Conservation (phyloP, 2,888 invertebrate genomes). For the Eubasilissa splendida region DNA sequence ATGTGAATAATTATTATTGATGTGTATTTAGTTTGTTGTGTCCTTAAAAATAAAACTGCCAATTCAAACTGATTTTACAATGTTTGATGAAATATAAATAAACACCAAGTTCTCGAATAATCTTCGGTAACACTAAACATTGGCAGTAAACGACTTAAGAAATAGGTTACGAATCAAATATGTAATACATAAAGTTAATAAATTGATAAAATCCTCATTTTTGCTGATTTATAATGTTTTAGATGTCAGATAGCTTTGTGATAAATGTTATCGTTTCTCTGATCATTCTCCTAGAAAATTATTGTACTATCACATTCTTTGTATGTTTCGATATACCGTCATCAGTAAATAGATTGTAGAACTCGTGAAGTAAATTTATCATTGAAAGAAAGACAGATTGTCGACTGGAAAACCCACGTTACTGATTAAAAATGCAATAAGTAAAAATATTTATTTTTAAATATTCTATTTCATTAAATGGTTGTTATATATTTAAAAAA, state of each 20-base stretch:
- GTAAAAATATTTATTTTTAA: constrained; percentile 5
- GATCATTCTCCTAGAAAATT: neutral
- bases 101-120: too few relatives aligned
- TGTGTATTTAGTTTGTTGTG: too few relatives aligned
- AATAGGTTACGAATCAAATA: neutral
- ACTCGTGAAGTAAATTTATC: neutral
- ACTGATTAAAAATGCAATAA: constrained; percentile 3
- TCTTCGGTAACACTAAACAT: too few relatives aligned
- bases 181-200: neutral
- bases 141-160: too few relatives aligned
- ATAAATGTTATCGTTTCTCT: neutral
- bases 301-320: neutral
- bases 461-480: constrained; percentile 10
- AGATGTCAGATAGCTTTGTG: too few relatives aligned
- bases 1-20: too few relatives aligned
- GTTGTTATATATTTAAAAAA: constrained; percentile 16
- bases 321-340: neutral
- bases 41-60: too few relatives aligned
- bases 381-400: too few relatives aligned
- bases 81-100: too few relatives aligned
- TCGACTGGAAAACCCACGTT: neutral
- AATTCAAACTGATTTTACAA: too few relatives aligned
- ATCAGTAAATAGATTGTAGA: neutral
- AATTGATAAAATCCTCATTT: neutral
- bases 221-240: neutral